Base-by-base conservation (phyloP, 2,797 vertebrate genomes). In the Paguma larvata region DNA sequence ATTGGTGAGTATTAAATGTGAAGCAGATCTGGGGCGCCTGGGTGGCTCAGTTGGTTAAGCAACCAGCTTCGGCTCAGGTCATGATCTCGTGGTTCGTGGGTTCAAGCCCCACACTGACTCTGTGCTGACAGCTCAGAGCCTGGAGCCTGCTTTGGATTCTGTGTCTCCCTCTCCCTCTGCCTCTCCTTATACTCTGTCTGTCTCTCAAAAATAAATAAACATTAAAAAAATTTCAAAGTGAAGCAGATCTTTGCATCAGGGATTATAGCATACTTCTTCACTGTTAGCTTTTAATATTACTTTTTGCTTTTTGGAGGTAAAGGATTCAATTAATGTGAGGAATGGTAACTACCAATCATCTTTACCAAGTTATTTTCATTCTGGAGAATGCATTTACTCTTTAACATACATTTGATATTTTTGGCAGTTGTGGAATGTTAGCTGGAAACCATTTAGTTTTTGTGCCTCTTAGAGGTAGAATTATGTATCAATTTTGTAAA, bases 1-100 rank as follows among this genome's bases (percentile, higher is more conserved):
- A 99, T 97, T 99, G 99, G 99, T 99, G 98, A 96, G 98, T 98
- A 73, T 9, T 85, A 3, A 8, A 32, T 15, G 19, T 21, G 18
- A 85, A 75, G 56, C 25, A 30, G 27, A 23, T 72, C 87, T 85
- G 56, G 56, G 56, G 56, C 8, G 19, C 21, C 56, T 19, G 56
- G 56, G 56, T 59, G 56, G 21, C 21, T 59, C 21, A 59, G 56
- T 59, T 23, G 56, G 21, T 59, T 59, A 59, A 59, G 56, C 56
- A 59, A 23, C 21, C 23, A 21, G 23, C 56, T 59, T 59, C 21
- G 2, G 56, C 56, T 59, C 56, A 59, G 56, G 56, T 59, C 3
- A 59, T 59, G 56, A 59, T 23, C 56, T 59, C 56, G 23, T 3
- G 0, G 8, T 59, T 59, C 21, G 8, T 59, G 56, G 56, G 56